Conservation (phyloP, 2,888 invertebrate genomes). For the Eupithecia inturbata region DNA sequence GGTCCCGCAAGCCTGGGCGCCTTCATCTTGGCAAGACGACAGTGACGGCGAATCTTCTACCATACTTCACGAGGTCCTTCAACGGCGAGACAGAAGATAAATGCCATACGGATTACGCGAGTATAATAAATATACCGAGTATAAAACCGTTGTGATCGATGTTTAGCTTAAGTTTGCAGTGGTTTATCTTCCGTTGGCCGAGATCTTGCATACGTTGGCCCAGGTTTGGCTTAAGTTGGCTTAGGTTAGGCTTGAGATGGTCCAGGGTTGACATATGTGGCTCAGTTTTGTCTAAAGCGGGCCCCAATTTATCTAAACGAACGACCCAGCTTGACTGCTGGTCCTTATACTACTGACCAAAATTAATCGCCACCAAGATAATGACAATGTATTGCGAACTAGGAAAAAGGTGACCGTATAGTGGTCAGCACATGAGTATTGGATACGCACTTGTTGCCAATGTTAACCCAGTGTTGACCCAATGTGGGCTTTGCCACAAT, state of each 20-base stretch:
- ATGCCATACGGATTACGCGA: background rate
- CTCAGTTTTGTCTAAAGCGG: background rate
- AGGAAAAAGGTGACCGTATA: background rate
- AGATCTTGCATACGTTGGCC: background rate
- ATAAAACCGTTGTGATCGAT: background rate
- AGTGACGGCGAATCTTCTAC: slow-evolving; percentile 80
- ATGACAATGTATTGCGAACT: background rate
- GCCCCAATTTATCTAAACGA: background rate
- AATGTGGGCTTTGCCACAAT: background rate
- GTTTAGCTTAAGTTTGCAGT: background rate
- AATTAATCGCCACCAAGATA: background rate
- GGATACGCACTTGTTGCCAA: background rate
- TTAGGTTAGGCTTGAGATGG: background rate
- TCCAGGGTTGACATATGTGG: background rate
- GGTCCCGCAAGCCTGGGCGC: slow-evolving; percentile 63
- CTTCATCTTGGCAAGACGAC: slow-evolving; percentile 75
- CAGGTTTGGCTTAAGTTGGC: background rate
- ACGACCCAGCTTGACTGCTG: background rate
- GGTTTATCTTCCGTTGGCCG: background rate
- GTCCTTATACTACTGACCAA: background rate
- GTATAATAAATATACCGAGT: background rate
- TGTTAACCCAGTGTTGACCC: background rate
- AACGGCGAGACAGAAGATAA: slow-evolving; percentile 43
- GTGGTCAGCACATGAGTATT: background rate
- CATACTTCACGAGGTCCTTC: slow-evolving; percentile 80